Percentiles rank a stretch among this genome's conserved stretches.
These are phyloP conservation scores for Thera britannica DNA, from an alignment of 2,888 invertebrate species.

Conservation along the genomic window DNA sequence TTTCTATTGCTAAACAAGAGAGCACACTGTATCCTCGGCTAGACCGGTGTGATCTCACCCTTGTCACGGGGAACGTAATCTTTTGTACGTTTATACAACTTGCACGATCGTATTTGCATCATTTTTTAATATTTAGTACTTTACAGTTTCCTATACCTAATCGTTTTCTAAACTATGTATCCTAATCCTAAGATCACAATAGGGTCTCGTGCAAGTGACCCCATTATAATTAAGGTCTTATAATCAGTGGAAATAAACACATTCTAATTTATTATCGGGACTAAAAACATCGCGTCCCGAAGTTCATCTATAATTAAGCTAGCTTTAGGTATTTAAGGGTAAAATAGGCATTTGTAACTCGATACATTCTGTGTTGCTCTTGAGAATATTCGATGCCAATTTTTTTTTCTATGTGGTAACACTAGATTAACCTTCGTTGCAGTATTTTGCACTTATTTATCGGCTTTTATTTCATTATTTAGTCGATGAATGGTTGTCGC, in stretches of 20 bases:
- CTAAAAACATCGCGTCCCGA: conserved; percentile 41
- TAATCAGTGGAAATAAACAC: conserved; percentile 45
- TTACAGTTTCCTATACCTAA: conserved; percentile 23
- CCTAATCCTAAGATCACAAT: conserved; percentile 21
- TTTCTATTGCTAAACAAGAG: conserved; percentile 28
- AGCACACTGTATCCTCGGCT: conserved; percentile 13
- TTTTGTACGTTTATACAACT: conserved; percentile 47
- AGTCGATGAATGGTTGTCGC: conserved; percentile 68
- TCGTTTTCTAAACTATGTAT: conserved; percentile 21
- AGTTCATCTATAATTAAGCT: conserved; percentile 75
- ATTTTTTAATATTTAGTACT: conserved; percentile 27
- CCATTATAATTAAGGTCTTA: conserved; percentile 38
- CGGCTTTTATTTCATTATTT: conserved; percentile 59
- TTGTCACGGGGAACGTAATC: conserved; percentile 23
- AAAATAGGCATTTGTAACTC: conserved; percentile 76
- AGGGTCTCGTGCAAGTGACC: conserved; percentile 41
- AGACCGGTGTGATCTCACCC: background rate
- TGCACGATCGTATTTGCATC: conserved; percentile 35
- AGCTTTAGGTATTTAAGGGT: conserved; percentile 72
- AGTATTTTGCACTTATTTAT: conserved; percentile 69
- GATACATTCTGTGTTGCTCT: conserved; percentile 66
- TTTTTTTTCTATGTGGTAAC: conserved; percentile 57
- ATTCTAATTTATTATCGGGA: conserved; percentile 42
- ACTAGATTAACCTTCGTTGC: conserved; percentile 63
- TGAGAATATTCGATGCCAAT: conserved; percentile 53